Conservation (phyloP, 2,888 invertebrate genomes). For the Patella ulyssiponensis region DNA sequence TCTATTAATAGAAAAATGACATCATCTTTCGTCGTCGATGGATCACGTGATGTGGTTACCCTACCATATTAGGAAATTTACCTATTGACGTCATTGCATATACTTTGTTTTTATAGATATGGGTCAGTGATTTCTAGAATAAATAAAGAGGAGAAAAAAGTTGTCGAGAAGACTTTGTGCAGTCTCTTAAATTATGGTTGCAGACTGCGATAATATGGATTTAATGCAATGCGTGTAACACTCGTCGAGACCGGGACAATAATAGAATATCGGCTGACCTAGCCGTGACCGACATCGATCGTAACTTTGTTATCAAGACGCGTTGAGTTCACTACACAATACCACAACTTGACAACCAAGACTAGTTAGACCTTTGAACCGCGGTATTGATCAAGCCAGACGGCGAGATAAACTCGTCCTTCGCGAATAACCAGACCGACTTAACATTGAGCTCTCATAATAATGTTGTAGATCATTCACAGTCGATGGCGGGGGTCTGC, state of each 20-base stretch:
- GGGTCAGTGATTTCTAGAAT: not conserved
- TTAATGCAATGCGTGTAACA: too few species aligned
- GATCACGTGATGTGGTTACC: not conserved
- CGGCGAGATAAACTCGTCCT: too few species aligned
- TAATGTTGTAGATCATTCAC: too few species aligned
- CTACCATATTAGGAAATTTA: not conserved
- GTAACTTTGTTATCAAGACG: not conserved
- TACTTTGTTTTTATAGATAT: not conserved
- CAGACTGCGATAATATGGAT: too few species aligned
- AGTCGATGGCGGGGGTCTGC: too few species aligned
- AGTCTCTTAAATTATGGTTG: too few species aligned
- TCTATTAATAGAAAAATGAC: constrained; percentile 5
- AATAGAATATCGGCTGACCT: not conserved
- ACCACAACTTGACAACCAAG: not conserved
- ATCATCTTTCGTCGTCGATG: not conserved
- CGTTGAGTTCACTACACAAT: not conserved
- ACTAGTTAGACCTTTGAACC: not conserved
- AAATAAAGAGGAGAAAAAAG: not conserved
- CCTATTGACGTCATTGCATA: not conserved
- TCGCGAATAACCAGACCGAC: too few species aligned
- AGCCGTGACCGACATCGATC: not conserved
- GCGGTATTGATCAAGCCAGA: not conserved
- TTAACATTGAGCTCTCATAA: too few species aligned
- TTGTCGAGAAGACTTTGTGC: too few species aligned
- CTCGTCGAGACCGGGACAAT: too few species aligned